Base-by-base conservation (phyloP, 2,888 invertebrate species). In the Lordiphosa fenestrarum region DNA sequence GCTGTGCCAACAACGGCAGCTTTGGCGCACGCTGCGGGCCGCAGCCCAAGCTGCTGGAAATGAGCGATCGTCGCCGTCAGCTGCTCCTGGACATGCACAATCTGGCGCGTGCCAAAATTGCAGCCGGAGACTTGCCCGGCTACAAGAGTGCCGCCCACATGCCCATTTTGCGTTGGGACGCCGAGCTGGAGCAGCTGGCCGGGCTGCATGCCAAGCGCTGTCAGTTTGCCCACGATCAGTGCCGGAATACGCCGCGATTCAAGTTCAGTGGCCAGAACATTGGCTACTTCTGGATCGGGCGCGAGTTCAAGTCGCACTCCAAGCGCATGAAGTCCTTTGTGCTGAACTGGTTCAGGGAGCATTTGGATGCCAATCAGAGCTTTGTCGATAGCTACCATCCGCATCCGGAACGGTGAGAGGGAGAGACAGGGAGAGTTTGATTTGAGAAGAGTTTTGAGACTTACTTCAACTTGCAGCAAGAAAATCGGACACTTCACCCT, bases 401-500 rank as follows among this genome's bases (percentile, higher is more conserved):
- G 30, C 88, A 88, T 71, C 85, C 87, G 4, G 69, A 86, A n/a
- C 61, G 65, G 69, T 76, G 44, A 71, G 19, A 4, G 19, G 2
- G 4, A 19, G 3, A n/a, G 44, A 71, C 2, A 4, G 19, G 2
- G 4, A 15, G 15, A 1, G 15, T 15, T 15, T 15, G 15, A 15
- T 15, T 15, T 15, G 15, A 15, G 15, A 15, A 15, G 15, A 15
- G 15, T 15, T 15, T 15, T 15, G 15, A 15, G 2, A 15, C 15
- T 15, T 1, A 15, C 15, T 15, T 0, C 1, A 35, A 13, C 39
- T 12, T 54, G 66, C 55, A 88, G 89, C 6, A 89, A 88, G 59
- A 81, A 85, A 53, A 89, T 89, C 30, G 89, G 89, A 2, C 89
- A 89, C 42, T 89, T 89, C 19, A 89, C 89, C 0, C 53, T 86